Evolutionary conservation across 1,140 invertebrate species (phyloP), one percentile per base, ranked within the genome.

Genomic region (Phortica variegata): DNA sequence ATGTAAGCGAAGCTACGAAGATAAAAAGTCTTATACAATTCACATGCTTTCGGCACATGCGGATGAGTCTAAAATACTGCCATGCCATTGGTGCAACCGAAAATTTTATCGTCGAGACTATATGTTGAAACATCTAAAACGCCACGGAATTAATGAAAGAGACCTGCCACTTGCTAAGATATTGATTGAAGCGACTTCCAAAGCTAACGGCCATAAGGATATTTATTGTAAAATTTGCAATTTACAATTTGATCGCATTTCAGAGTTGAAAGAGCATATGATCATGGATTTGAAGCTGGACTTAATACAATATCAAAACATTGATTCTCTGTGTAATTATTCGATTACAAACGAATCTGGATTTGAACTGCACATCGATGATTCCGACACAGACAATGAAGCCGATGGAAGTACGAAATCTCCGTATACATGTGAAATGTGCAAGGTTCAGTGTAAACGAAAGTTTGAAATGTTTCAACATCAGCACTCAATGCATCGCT

Each of bases 31-130:
- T 42, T 58, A 79, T 0, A 65, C 68, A 13, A 75, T 73, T 9
- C 54, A 57, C 41, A 16, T 47, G 10, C 40, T 40, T 17, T 29
- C 41, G 18, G 77, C 78, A 46, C 63, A 71, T 47, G 54, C 65
- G 2, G 56, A 65, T 31, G 66, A 75, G 23, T 78, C 76, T 15
- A 9, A 34, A 48, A 51, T 58, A 15, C 76, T 73, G 45, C 69
- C 78, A 52, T 80, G 79, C 48, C 65, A 76, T 18, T 58, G 75
- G 7, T 80, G 79, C 47, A 69, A 75, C 20, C 78, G 77, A 49
- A 79, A 77, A 58, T 80, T 79, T 37, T 71, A 76, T 39, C 68
- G 77, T 13, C 74, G 66, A 46, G 75, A 77, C 31, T 77, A 78
- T 44, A 26, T 56, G 10, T n/a, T 34, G 4, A 34, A 34, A 15